Conservation (phyloP, 2,113 vertebrate species). For the Miniopterus natalensis region DNA sequence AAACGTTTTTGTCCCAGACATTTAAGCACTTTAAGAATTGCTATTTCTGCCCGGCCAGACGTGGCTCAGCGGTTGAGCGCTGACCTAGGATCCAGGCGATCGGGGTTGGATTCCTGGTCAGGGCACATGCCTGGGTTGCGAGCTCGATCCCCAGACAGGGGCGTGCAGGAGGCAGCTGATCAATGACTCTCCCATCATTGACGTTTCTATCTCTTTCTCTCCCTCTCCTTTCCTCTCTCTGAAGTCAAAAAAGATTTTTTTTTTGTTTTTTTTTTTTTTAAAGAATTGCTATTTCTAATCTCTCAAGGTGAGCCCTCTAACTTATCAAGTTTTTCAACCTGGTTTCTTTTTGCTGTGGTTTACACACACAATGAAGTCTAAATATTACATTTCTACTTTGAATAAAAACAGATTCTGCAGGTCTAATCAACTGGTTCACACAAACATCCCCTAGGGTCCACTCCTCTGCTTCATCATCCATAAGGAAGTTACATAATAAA, state of each 20-base stretch:
- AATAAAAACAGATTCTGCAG: slow-evolving; percentile 43
- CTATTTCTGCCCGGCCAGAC: too few species aligned
- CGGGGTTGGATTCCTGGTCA: too few species aligned
- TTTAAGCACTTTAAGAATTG: not conserved
- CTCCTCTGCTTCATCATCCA: slow-evolving; percentile 1
- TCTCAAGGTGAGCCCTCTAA: slow-evolving; percentile 38
- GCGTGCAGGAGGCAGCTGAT: too few species aligned
- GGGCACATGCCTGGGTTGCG: too few species aligned
- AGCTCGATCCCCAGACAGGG: too few species aligned
- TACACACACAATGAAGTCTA: slow-evolving; percentile 1
- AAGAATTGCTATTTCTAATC: slow-evolving; percentile 1
- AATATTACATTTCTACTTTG: not conserved
- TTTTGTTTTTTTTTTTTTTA: too few species aligned
- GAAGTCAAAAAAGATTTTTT: too few species aligned
- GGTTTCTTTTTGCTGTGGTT: not conserved
- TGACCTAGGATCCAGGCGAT: too few species aligned
- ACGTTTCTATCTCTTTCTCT: too few species aligned
- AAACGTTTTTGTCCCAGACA: not conserved
- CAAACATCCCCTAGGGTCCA: not conserved
- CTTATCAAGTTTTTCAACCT: slow-evolving; percentile 17
- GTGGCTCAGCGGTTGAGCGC: too few species aligned
- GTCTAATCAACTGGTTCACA: slow-evolving; percentile 43
- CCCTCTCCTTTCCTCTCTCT: too few species aligned
- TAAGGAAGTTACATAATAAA: slow-evolving; percentile 6
- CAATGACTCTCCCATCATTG: too few species aligned